Conservation (phyloP, 1,140 invertebrate genomes). For the Zaprionus inermis region DNA sequence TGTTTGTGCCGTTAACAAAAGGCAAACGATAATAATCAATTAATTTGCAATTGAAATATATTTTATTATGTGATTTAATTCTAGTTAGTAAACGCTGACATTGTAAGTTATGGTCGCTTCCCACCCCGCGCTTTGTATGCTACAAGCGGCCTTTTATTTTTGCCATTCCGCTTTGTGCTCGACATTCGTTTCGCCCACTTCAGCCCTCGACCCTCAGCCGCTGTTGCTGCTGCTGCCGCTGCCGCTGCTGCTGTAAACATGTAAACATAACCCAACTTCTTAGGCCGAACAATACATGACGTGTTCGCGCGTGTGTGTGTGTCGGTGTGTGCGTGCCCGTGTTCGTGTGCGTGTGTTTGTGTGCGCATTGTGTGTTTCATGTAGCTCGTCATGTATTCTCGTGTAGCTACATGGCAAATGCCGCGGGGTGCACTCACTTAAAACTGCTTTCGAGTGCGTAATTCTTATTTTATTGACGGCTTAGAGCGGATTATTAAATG, state of each 20-base stretch:
- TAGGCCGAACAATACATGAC: slow-evolving; percentile 59
- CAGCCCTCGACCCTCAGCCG: slow-evolving; percentile 25
- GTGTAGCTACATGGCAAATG: slow-evolving; percentile 54
- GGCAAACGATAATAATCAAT: background rate
- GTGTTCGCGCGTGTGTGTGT: slow-evolving; percentile 35
- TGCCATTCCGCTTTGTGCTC: slow-evolving; percentile 38
- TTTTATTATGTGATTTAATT: background rate
- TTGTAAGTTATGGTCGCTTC: background rate
- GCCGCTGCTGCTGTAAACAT: slow-evolving; percentile 23
- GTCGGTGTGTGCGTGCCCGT: slow-evolving; percentile 11
- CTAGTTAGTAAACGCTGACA: too few species aligned
- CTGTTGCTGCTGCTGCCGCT: slow-evolving; percentile 22
- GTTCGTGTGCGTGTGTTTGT: background rate
- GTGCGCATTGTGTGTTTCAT: slow-evolving; percentile 34
- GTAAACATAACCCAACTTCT: slow-evolving; percentile 70
- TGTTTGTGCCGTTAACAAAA: background rate
- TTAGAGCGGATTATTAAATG: background rate
- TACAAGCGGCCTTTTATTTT: background rate
- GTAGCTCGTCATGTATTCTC: slow-evolving; percentile 62
- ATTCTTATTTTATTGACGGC: background rate
- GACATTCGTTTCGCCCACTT: slow-evolving; percentile 47
- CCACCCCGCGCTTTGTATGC: background rate
- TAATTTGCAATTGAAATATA: background rate
- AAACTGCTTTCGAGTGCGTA: slow-evolving; percentile 6
- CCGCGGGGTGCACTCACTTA: slow-evolving; percentile 17